phyloP scores from a whole-genome alignment of 2,113 vertebrate genomes.

The Ciconia stormi region DNA sequence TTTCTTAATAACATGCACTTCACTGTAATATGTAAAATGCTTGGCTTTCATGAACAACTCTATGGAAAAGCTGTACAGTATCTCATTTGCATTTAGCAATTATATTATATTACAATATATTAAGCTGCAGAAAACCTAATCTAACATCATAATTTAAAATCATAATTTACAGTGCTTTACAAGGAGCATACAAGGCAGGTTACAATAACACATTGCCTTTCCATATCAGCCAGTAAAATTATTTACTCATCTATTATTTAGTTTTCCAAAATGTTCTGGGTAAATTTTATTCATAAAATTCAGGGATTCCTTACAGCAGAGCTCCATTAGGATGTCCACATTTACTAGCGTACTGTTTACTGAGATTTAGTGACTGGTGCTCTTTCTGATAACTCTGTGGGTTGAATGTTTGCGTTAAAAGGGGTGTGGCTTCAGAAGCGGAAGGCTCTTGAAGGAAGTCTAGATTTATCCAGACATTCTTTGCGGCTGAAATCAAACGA shows the following conservation, averaged over 20 bases:
- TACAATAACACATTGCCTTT: slow-evolving; percentile 55
- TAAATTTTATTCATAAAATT: slow-evolving; percentile 10
- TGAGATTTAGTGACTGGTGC: not conserved
- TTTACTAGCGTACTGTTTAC: fast-evolving
- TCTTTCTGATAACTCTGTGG: not conserved
- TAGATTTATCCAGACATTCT: not conserved
- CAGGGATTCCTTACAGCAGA: not conserved
- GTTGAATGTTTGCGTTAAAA: not conserved
- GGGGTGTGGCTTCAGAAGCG: not conserved
- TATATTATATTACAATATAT: slow-evolving; percentile 76
- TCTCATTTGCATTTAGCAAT: slow-evolving; percentile 81
- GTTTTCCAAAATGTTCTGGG: slow-evolving; percentile 11
- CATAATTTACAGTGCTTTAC: slow-evolving; percentile 70
- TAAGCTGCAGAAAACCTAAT: slow-evolving; percentile 76
- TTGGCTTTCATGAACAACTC: slow-evolving; percentile 72
- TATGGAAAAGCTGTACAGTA: slow-evolving; percentile 58
- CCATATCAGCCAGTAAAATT: slow-evolving; percentile 54
- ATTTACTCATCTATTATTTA: slow-evolving; percentile 52
- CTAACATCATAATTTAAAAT: slow-evolving; percentile 75
- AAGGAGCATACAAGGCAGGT: slow-evolving; percentile 67
- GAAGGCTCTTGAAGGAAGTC: not conserved
- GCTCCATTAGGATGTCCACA: not conserved
- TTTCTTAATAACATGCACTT: slow-evolving; percentile 76
- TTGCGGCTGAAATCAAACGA: not conserved
- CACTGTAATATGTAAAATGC: slow-evolving; percentile 70